Percentiles rank a stretch among this genome's conserved stretches.
Conservation (phyloP, 92 coral and sea anemone species). For the Hydrozoanthus gracilis region DNA sequence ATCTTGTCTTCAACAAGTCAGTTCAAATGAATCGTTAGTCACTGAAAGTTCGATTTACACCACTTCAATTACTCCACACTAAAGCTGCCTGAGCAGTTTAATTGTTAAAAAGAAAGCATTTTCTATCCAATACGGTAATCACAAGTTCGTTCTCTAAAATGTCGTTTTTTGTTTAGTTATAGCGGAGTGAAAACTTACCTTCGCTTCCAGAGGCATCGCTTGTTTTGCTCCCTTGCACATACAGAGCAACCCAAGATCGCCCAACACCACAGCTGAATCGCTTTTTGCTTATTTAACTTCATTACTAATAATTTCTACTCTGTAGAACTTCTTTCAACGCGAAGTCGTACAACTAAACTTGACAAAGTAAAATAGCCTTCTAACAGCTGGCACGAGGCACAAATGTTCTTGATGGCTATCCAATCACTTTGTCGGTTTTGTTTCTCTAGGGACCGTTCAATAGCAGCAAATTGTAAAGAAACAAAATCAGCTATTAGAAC, state of each 20-base stretch:
- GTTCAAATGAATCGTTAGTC: not conserved
- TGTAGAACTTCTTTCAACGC: slow-evolving; percentile 9
- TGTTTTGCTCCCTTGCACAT: not conserved
- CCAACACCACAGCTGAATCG: slow-evolving; percentile 14
- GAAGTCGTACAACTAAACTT: slow-evolving; percentile 15
- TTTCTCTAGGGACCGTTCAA: slow-evolving; percentile 46
- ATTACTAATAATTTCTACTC: not conserved
- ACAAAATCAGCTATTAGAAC: slow-evolving; percentile 13
- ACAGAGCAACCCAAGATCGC: not conserved
- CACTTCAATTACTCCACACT: not conserved
- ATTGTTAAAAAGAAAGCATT: not conserved
- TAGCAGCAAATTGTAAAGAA: slow-evolving; percentile 33
- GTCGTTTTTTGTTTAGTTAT: not conserved
- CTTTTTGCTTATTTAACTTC: slow-evolving; percentile 3
- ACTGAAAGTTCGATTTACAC: not conserved
- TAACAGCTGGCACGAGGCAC: slow-evolving; percentile 75
- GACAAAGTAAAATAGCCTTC: slow-evolving; percentile 37
- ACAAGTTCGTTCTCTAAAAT: not conserved
- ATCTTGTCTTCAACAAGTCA: not conserved
- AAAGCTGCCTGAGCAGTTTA: not conserved
- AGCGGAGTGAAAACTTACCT: slow-evolving; percentile 16
- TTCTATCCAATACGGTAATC: too few relatives aligned
- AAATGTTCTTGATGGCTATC: slow-evolving; percentile 34
- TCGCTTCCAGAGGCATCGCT: slow-evolving; percentile 24
- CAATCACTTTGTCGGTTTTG: slow-evolving; percentile 25